phyloP scores from a whole-genome alignment of 92 coral and sea anemone genomes.

The Phenganax stokvisi region DNA sequence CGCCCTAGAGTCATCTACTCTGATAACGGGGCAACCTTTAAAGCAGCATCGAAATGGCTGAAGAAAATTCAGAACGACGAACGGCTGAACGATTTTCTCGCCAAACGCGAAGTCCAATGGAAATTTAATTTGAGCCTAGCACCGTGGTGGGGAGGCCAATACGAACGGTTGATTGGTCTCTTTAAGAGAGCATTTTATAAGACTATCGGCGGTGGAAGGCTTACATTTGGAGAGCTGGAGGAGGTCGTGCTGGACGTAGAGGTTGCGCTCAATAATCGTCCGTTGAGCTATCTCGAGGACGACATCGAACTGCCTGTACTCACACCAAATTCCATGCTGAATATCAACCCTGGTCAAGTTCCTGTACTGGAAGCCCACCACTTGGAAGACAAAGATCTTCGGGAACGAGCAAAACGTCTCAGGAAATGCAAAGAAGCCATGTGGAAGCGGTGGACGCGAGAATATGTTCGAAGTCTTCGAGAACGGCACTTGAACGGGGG shows the following conservation, averaged over 20 bases:
- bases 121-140: not conserved
- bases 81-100: too few relatives aligned
- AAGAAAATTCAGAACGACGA: too few relatives aligned
- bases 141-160: conserved; percentile 52
- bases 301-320: conserved; percentile 49
- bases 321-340: conserved; percentile 34
- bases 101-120: too few relatives aligned
- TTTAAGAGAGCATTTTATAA: conserved; percentile 10
- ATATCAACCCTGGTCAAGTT: not conserved
- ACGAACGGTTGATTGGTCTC: conserved; percentile 41
- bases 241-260: conserved; percentile 49
- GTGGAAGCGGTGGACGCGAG: conserved; percentile 49
- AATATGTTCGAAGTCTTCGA: conserved; percentile 35
- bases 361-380: conserved; percentile 22
- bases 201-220: conserved; percentile 34
- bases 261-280: conserved; percentile 42
- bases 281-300: conserved; percentile 45
- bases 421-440: conserved; percentile 41
- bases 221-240: conserved; percentile 41
- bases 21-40: too few relatives aligned
- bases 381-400: conserved; percentile 31
- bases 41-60: too few relatives aligned
- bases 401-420: conserved; percentile 43
- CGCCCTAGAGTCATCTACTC: too few relatives aligned
- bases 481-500: conserved; percentile 39